Conservation (phyloP, 2,888 invertebrate species). For the Drosophila austrosaltans region DNA sequence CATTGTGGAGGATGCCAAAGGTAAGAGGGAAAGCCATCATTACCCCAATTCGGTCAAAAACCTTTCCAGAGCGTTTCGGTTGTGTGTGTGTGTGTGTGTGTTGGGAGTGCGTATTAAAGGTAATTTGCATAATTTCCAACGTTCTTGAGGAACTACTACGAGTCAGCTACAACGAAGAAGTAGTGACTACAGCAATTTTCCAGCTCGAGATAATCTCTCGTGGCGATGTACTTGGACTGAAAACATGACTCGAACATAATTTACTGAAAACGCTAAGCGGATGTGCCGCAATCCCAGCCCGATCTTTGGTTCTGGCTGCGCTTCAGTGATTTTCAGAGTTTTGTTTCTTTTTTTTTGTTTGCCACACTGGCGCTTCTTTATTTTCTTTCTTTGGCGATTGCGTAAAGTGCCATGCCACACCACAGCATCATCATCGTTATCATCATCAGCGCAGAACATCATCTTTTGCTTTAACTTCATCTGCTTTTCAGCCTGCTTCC, state of each 20-base stretch:
- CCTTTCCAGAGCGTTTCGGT: constrained; percentile 34
- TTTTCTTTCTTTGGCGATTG: constrained; percentile 25
- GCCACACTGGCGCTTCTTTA: neutral
- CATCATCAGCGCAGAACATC: constrained; percentile 9
- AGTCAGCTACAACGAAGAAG: neutral
- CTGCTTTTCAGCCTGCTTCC: constrained; percentile 88
- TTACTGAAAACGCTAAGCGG: constrained; percentile 66
- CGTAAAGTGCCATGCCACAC: constrained; percentile 26
- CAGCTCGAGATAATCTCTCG: constrained; percentile 38
- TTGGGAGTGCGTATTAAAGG: constrained; percentile 59
- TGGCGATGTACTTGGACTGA: constrained; percentile 34
- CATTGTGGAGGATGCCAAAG: constrained; percentile 84
- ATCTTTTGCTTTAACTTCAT: constrained; percentile 34
- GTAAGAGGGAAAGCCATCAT: constrained; percentile 57
- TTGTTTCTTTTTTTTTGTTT: constrained; percentile 23
- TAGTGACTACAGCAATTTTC: constrained; percentile 35
- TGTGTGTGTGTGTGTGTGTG: constrained; percentile 7
- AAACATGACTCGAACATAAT: constrained; percentile 78
- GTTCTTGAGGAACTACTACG: constrained; percentile 9
- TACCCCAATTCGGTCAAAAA: constrained; percentile 64
- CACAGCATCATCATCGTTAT: neutral
- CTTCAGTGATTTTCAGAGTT: constrained; percentile 60
- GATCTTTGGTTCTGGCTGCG: constrained; percentile 72
- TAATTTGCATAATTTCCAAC: constrained; percentile 74
- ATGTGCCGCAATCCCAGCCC: constrained; percentile 60